A percentile compares a stretch with the other conserved stretches of the same genome.
These are phyloP conservation scores for Cydia amplana DNA, from an alignment of 1,140 invertebrate genomes.

Conservation along the genomic window DNA sequence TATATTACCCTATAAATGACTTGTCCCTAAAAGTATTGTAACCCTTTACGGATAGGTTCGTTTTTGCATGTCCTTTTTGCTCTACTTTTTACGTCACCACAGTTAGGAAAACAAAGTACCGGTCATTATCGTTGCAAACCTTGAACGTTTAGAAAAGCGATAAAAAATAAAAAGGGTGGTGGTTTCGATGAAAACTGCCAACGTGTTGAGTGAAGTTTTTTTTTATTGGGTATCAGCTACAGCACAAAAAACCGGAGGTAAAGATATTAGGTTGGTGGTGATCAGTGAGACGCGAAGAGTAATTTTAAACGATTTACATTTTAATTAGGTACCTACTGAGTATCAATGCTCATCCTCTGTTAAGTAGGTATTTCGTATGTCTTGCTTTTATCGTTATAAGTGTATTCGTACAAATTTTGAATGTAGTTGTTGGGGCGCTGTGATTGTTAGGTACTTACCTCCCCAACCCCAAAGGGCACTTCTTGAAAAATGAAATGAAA, in stretches of 20 bases:
- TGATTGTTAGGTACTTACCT: too few species aligned
- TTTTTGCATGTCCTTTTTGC: slow-evolving; percentile 66
- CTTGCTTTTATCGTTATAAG: too few species aligned
- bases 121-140: slow-evolving; percentile 49
- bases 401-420: too few species aligned
- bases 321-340: background rate
- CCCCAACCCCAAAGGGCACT: too few species aligned
- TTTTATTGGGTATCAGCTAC: background rate
- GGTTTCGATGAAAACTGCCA: slow-evolving; percentile 26
- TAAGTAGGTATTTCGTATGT: too few species aligned
- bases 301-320: background rate
- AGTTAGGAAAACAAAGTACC: slow-evolving; percentile 67
- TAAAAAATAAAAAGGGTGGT: slow-evolving; percentile 46
- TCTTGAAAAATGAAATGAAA: too few species aligned
- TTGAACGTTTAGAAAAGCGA: slow-evolving; percentile 35
- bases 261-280: background rate
- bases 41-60: slow-evolving; percentile 38
- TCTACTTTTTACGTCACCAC: slow-evolving; percentile 70
- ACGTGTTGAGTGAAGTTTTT: background rate
- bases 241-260: background rate
- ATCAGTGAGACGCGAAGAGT: background rate
- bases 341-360: background rate
- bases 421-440: too few species aligned
- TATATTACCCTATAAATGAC: slow-evolving; percentile 64
- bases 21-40: slow-evolving; percentile 56